Evolutionary conservation across 2,888 invertebrate genomes (phyloP).

Genomic region (Parelbella ahira): DNA sequence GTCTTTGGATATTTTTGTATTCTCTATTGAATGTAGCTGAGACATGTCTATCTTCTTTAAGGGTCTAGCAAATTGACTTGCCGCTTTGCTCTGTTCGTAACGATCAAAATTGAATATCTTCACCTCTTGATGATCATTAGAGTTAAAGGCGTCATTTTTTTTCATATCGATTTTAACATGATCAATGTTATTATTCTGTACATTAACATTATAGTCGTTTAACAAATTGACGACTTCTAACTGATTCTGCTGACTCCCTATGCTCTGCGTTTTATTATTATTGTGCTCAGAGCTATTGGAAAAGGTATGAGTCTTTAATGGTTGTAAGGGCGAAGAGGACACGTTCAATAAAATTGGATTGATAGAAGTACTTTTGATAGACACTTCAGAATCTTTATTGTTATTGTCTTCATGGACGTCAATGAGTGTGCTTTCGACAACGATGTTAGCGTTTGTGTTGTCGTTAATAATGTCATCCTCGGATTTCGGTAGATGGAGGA

Average conservation of each 20-base stretch:
- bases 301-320: slow-evolving; percentile 70
- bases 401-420: slow-evolving; percentile 71
- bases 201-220: slow-evolving; percentile 55
- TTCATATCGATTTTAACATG: slow-evolving; percentile 37
- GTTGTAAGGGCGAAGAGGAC: slow-evolving; percentile 71
- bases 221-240: slow-evolving; percentile 63
- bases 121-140: slow-evolving; percentile 59
- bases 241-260: slow-evolving; percentile 56
- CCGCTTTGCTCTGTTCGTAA: slow-evolving; percentile 70
- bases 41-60: slow-evolving; percentile 71
- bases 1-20: slow-evolving; percentile 72
- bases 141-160: slow-evolving; percentile 41
- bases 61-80: slow-evolving; percentile 55
- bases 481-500: slow-evolving; percentile 56
- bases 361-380: slow-evolving; percentile 51
- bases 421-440: slow-evolving; percentile 68
- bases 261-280: slow-evolving; percentile 65
- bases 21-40: slow-evolving; percentile 69
- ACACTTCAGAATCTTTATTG: slow-evolving; percentile 54
- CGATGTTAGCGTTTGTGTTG: slow-evolving; percentile 54
- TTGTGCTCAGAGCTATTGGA: slow-evolving; percentile 66
- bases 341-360: slow-evolving; percentile 70
- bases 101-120: slow-evolving; percentile 78
- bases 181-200: slow-evolving; percentile 48
- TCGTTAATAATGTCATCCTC: slow-evolving; percentile 46